Percentiles rank a stretch among this genome's conserved stretches.
phyloP scores from a whole-genome alignment of 2,888 invertebrate genomes.

The Lysandra bellargus region DNA sequence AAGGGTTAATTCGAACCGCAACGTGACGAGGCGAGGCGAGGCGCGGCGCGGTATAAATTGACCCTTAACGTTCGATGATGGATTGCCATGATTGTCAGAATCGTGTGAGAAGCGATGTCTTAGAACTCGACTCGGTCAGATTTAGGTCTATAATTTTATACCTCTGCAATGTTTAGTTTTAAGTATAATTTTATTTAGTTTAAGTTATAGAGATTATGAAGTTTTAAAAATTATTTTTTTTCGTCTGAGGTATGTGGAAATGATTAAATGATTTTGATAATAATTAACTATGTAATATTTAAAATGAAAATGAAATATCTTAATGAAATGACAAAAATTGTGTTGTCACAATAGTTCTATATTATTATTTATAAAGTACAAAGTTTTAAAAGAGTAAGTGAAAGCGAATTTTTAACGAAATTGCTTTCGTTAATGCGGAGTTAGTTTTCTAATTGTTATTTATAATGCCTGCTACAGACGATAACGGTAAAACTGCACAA shows the following conservation, averaged over 20 bases:
- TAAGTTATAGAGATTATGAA: conserved; percentile 29
- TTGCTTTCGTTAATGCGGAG: background rate
- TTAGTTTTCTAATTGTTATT: too few species aligned
- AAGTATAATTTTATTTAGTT: conserved; percentile 23
- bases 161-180: conserved; percentile 39
- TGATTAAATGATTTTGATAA: background rate
- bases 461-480: too few species aligned
- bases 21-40: too few species aligned
- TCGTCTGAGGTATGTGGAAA: conserved; percentile 1
- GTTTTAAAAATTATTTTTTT: conserved; percentile 1
- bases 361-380: conserved; percentile 28
- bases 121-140: background rate
- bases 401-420: background rate
- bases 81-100: too few species aligned
- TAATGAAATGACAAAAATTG: background rate
- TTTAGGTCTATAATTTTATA: conserved; percentile 29
- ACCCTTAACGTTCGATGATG: too few species aligned
- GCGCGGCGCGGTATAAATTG: too few species aligned
- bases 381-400: too few species aligned
- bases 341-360: conserved; percentile 18
- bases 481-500: too few species aligned
- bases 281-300: background rate
- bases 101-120: too few species aligned
- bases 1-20: too few species aligned
- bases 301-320: background rate